Base-by-base conservation (phyloP, 2,113 vertebrate species). In the Nettapus auritus region DNA sequence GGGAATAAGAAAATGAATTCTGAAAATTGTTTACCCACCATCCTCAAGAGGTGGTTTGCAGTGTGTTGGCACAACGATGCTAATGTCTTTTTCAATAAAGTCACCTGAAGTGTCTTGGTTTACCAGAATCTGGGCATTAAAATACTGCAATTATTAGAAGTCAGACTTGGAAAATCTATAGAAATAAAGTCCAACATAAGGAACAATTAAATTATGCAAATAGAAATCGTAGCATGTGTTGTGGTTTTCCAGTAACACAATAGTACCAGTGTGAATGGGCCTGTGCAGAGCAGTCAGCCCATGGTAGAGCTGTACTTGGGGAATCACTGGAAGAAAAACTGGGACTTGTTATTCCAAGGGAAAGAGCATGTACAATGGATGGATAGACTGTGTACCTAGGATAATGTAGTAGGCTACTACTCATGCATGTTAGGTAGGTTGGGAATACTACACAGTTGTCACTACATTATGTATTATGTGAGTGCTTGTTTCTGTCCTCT, bases 281-380 rank as follows among this genome's bases (percentile, higher is more conserved):
- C 56, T 4, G 7, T 67, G 75, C 63, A 42, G 76, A 31, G 19
- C 48, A 40, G 50, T 36, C 40, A 5, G 53, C 21, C 2, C 6
- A 0, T 18, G 36, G 46, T 36, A 29, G 48, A 64, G 34, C 75
- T 42, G 26, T 15, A 3, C 57, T 21, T 19, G 63, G 36, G 52
- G 42, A 18, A 25, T 8, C 18, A 3, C 52, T n/a, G 57, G 40
- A 28, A 48, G 62, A 28, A n/a, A 22, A 33, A 16, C 1, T 38
- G 50, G 62, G 55, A 33, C 22, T 25, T 42, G 18, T 20, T 42
- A 31, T 36, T 75, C 44, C 44, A 25, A 29, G 74, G 40, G 56
- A 13, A 40, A 20, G 22, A 26, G 34, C 0, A 0, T 15, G 31
- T 19, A 1, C 48, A 36, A 0, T 1, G 12, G 69, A 7, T 0